Evolutionary conservation across 2,888 invertebrate species (phyloP).

Genomic region (Cephus pygmeus): DNA sequence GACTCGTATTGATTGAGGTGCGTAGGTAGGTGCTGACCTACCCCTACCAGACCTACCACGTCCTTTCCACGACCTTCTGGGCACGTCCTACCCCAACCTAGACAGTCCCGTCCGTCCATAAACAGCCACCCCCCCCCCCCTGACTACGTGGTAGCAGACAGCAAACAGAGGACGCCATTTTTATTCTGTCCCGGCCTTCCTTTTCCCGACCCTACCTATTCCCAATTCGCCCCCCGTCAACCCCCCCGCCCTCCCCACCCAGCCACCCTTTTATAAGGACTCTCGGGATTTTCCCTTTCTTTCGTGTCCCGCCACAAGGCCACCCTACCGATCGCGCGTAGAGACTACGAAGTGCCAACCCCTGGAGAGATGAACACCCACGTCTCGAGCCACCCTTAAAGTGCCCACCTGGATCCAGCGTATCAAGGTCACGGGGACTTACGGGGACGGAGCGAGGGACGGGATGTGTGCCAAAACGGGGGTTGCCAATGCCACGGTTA

Average conservation of each 20-base stretch:
- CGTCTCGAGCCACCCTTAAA: constrained; percentile 1
- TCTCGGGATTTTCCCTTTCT: background rate
- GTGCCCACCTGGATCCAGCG: background rate
- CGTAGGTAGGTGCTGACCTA: constrained; percentile 62
- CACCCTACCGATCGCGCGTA: background rate
- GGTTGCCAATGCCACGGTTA: background rate
- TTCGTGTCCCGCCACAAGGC: background rate
- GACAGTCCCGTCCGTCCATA: constrained; percentile 45
- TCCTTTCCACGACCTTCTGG: constrained; percentile 56
- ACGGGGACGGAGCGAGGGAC: background rate
- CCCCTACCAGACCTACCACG: constrained; percentile 45
- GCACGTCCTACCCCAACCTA: constrained; percentile 59
- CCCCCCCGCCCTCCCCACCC: background rate
- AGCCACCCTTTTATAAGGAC: background rate
- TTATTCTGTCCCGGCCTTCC: constrained; percentile 19
- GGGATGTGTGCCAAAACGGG: background rate
- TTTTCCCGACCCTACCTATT: constrained; percentile 19
- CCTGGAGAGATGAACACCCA: background rate
- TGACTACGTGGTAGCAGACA: too few species aligned
- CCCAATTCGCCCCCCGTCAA: constrained; percentile 9
- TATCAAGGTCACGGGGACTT: background rate
- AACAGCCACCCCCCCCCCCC: constrained; percentile 27
- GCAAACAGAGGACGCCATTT: background rate
- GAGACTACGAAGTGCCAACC: background rate
- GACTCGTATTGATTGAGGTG: constrained; percentile 27